Evolutionary conservation across 1,140 invertebrate species (phyloP).

Genomic region (Papilio xuthus): DNA sequence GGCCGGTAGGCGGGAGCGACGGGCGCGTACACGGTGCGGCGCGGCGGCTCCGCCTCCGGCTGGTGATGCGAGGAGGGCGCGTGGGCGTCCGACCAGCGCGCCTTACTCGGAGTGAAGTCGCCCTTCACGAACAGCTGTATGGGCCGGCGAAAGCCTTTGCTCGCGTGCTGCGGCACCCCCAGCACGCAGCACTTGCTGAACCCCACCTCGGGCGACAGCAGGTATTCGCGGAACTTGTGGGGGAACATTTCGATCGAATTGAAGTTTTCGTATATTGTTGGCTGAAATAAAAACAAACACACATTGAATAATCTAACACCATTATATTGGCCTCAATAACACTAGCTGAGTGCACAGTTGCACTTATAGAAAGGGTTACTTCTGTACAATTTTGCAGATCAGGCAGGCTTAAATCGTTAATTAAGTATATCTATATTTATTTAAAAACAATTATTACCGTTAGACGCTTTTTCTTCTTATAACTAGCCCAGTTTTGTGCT

Average conservation of each 20-base stretch:
- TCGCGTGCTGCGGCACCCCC: conserved; percentile 91
- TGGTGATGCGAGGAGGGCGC: conserved; percentile 74
- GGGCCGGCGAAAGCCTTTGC: conserved; percentile 94
- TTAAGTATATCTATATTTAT: too few relatives aligned
- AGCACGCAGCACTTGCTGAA: conserved; percentile 94
- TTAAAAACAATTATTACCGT: conserved; percentile 86
- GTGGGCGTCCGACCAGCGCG: conserved; percentile 78
- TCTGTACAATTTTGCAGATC: neutral
- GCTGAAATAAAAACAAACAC: conserved; percentile 83
- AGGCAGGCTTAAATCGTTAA: neutral
- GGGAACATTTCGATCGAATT: conserved; percentile 93
- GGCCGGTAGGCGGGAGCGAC: conserved; percentile 82
- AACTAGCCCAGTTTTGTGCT: conserved; percentile 96
- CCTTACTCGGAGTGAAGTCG: conserved; percentile 82
- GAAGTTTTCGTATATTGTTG: conserved; percentile 93
- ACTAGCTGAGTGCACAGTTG: neutral
- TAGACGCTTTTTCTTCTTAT: conserved; percentile 93
- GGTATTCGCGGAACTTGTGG: conserved; percentile 94
- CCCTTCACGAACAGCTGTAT: conserved; percentile 93
- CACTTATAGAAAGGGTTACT: neutral
- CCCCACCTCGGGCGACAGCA: conserved; percentile 94
- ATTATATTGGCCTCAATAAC: neutral
- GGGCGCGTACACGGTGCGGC: conserved; percentile 83
- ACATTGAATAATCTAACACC: neutral
- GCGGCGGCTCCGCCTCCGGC: conserved; percentile 73